These are phyloP conservation scores for Myotis yumanensis DNA, from an alignment of 2,113 vertebrate species.

Conservation along the genomic window DNA sequence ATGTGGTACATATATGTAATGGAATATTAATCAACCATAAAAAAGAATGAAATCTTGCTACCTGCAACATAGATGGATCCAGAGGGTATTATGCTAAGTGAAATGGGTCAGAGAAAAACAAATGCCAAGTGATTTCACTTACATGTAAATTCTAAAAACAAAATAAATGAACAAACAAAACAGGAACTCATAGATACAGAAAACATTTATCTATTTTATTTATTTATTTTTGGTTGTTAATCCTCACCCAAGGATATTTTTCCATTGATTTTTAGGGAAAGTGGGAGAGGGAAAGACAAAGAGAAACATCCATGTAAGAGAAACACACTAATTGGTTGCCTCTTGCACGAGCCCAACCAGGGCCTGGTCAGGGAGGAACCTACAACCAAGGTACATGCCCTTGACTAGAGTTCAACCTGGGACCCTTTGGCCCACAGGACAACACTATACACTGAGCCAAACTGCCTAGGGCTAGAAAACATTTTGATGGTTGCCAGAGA, in stretches of 20 bases:
- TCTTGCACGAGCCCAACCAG: too few species aligned
- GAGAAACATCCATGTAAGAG: too few species aligned
- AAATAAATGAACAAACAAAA: not conserved
- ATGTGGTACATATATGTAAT: not conserved
- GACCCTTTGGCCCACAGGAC: too few species aligned
- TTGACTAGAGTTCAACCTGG: too few species aligned
- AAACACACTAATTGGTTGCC: too few species aligned
- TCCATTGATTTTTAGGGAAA: too few species aligned
- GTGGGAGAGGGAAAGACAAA: too few species aligned
- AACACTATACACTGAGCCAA: too few species aligned
- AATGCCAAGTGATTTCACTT: not conserved
- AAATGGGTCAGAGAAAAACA: not conserved
- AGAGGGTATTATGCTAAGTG: not conserved
- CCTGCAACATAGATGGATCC: not conserved
- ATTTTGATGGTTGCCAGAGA: not conserved
- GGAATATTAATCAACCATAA: not conserved
- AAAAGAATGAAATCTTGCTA: not conserved
- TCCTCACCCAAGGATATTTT: too few species aligned
- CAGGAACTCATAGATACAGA: not conserved
- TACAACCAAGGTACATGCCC: too few species aligned
- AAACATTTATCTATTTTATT: not conserved
- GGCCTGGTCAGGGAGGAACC: too few species aligned
- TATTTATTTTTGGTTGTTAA: too few species aligned
- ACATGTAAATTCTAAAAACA: not conserved
- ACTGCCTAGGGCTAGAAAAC: not conserved